phyloP scores from a whole-genome alignment of 2,113 vertebrate genomes.

The Phoxinus phoxinus region DNA sequence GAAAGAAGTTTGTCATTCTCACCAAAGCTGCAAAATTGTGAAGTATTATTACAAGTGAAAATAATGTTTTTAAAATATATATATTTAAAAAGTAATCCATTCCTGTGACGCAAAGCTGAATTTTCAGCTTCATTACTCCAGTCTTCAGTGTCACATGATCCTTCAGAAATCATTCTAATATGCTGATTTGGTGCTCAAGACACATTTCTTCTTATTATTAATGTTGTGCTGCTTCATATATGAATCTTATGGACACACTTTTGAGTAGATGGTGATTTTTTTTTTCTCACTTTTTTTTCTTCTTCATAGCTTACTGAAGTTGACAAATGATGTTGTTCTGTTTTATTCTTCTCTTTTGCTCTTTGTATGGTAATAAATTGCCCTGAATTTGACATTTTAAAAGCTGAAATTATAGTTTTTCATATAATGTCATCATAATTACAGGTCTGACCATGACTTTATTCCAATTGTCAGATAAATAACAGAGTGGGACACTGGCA shows the following conservation, averaged over 20 bases:
- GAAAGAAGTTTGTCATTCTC: background rate
- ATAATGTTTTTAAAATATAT: background rate
- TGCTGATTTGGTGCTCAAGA: background rate
- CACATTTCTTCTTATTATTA: background rate
- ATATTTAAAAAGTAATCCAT: too few relatives aligned
- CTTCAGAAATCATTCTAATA: background rate
- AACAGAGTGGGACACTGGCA: constrained; percentile 33
- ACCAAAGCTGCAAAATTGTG: background rate
- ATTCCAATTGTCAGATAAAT: constrained; percentile 56
- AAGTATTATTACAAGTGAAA: background rate
- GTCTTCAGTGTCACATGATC: background rate
- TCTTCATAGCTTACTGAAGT: background rate
- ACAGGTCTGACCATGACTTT: constrained; percentile 49
- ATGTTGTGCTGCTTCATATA: background rate
- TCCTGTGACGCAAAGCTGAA: background rate
- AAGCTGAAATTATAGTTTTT: constrained; percentile 53
- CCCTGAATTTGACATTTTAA: constrained; percentile 52
- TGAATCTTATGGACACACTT: background rate
- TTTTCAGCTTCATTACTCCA: background rate
- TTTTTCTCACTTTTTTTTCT: background rate
- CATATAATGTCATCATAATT: constrained; percentile 56
- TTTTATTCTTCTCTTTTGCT: background rate
- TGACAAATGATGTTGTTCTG: background rate
- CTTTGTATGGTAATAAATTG: constrained; percentile 35
- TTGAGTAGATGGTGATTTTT: background rate